phyloP scores from a whole-genome alignment of 2,113 vertebrate genomes.

The Chrysemys picta region DNA sequence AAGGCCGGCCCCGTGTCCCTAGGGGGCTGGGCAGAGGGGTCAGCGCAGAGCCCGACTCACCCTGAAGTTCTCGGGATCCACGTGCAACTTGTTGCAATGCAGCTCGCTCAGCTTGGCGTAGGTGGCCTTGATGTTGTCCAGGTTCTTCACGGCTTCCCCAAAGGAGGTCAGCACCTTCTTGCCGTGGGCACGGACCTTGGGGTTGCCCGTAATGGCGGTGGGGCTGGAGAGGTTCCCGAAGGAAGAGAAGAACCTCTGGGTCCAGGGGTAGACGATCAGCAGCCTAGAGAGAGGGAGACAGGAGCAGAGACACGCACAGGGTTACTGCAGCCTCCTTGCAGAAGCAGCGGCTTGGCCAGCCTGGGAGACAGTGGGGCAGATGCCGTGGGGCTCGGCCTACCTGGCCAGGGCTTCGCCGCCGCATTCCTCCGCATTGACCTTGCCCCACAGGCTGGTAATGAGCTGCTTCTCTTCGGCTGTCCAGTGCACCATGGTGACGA shows the following conservation, averaged over 20 bases:
- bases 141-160: conserved; percentile 82
- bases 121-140: conserved; percentile 84
- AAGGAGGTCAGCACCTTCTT: conserved; percentile 85
- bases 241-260: conserved; percentile 77
- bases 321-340: accelerated
- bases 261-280: conserved; percentile 89
- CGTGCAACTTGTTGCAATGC: conserved; percentile 89
- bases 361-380: background rate
- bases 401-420: conserved; percentile 73
- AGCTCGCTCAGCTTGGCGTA: conserved; percentile 84
- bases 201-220: conserved; percentile 79
- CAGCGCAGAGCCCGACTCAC: conserved; percentile 22
- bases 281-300: conserved; percentile 52
- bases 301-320: background rate
- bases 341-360: accelerated
- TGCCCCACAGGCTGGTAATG: conserved; percentile 34
- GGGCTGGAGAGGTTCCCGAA: conserved; percentile 87
- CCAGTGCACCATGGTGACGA: conserved; percentile 78
- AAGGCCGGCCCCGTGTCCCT: too few relatives aligned
- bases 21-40: accelerated
- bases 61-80: conserved; percentile 86
- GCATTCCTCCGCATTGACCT: background rate
- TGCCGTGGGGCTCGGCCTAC: background rate
- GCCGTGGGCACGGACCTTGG: conserved; percentile 82
- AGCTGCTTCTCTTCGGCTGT: conserved; percentile 66